These are phyloP conservation scores for Chelonia mydas DNA, from an alignment of 2,797 vertebrate species.

Conservation along the genomic window DNA sequence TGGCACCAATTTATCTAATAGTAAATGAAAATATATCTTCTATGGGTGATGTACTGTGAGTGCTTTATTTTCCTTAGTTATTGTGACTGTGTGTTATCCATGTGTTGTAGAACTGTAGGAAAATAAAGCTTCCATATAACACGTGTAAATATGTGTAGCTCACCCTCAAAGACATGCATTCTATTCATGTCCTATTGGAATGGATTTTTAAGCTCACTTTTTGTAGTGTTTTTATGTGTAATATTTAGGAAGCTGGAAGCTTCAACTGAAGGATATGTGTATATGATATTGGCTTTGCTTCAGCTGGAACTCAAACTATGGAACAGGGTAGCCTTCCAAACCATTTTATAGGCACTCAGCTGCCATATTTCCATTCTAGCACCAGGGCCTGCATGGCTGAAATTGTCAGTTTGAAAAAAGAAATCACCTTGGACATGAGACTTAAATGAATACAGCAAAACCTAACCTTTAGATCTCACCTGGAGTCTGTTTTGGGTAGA, in stretches of 20 bases:
- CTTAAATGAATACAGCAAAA: background rate
- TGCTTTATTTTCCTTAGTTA: background rate
- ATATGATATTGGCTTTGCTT: background rate
- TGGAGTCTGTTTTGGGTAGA: background rate
- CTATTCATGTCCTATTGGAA: background rate
- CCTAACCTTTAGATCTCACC: background rate
- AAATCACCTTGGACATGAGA: background rate
- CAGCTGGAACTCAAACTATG: background rate
- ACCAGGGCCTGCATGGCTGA: background rate
- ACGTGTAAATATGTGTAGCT: background rate
- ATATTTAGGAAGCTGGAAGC: background rate
- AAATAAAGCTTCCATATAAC: background rate
- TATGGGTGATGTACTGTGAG: background rate
- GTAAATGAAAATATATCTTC: background rate
- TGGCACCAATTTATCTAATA: background rate
- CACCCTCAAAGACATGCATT: background rate
- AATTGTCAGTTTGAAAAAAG: background rate
- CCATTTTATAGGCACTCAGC: fast-evolving
- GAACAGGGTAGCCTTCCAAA: background rate
- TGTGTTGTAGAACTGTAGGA: background rate
- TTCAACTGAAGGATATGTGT: background rate
- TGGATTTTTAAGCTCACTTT: background rate
- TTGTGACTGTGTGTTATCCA: background rate
- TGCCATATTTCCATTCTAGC: background rate
- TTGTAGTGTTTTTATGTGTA: background rate